Evolutionary conservation across 2,113 vertebrate genomes (phyloP).

Genomic region (Sapayoa aenigma): DNA sequence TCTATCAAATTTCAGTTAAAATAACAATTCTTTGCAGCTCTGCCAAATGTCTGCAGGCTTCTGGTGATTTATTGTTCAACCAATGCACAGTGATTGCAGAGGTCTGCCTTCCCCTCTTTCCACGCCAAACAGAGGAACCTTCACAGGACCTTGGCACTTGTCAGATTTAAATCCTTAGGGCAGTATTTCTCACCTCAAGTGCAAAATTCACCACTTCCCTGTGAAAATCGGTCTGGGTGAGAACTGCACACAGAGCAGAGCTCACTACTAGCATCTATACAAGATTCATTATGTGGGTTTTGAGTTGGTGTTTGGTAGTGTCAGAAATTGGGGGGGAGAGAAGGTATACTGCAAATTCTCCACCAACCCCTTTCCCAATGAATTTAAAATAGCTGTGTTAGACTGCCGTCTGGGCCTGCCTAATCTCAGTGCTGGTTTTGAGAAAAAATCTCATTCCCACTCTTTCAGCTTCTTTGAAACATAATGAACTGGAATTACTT

Average conservation of each 20-base stretch:
- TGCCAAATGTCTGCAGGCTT: constrained; percentile 56
- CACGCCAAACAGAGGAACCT: constrained; percentile 42
- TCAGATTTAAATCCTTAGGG: constrained; percentile 66
- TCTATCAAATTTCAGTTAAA: constrained; percentile 63
- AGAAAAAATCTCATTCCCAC: constrained; percentile 26
- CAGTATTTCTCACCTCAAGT: constrained; percentile 66
- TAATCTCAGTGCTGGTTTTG: not conserved
- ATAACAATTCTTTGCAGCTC: constrained; percentile 52
- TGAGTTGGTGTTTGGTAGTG: not conserved
- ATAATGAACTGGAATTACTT: constrained; percentile 34
- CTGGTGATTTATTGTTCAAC: constrained; percentile 46
- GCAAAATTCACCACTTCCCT: constrained; percentile 72
- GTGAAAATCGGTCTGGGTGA: constrained; percentile 27
- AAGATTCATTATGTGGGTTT: constrained; percentile 39
- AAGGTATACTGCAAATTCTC: not conserved
- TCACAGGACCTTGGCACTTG: constrained; percentile 61
- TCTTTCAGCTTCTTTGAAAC: constrained; percentile 31
- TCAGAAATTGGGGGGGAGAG: not conserved
- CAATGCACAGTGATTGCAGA: not conserved
- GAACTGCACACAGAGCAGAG: not conserved
- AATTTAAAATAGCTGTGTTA: not conserved
- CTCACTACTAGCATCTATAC: not conserved
- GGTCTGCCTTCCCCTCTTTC: constrained; percentile 36
- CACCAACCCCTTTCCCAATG: not conserved
- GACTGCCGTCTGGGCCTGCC: not conserved